Conservation (phyloP, 2,113 vertebrate species). For the Mustelus asterias region DNA sequence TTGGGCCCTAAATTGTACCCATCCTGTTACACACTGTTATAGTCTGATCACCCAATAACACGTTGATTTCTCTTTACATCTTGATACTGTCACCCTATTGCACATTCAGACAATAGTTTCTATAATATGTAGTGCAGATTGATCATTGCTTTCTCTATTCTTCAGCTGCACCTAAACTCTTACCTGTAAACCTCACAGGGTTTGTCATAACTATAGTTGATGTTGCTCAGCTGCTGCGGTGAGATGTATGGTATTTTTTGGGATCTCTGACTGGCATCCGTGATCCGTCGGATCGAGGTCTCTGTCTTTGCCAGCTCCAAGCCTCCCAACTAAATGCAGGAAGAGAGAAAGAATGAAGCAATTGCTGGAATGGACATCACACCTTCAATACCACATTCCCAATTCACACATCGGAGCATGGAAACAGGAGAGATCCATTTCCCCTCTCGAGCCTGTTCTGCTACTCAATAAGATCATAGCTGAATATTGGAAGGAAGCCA, state of each 20-base stretch:
- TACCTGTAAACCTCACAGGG: slow-evolving; percentile 82
- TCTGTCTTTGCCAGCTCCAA: slow-evolving; percentile 75
- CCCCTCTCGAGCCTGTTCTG: too few species aligned
- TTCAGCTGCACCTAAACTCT: background rate
- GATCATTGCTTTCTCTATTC: background rate
- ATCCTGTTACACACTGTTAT: background rate
- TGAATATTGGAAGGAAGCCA: background rate
- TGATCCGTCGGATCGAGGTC: slow-evolving; percentile 62
- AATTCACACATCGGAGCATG: background rate
- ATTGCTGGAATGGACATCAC: background rate
- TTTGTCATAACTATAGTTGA: slow-evolving; percentile 54
- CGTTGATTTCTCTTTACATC: too few species aligned
- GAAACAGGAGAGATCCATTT: background rate
- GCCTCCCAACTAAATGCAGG: slow-evolving; percentile 62
- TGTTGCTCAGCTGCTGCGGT: slow-evolving; percentile 59
- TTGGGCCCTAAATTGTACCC: background rate
- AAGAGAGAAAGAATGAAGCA: slow-evolving; percentile 26
- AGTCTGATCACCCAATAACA: background rate
- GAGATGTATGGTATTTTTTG: slow-evolving; percentile 54
- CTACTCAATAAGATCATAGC: too few species aligned
- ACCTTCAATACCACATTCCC: background rate
- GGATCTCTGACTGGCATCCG: slow-evolving; percentile 35
- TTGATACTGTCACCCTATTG: background rate
- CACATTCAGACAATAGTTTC: background rate
- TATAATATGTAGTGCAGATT: background rate